Base-by-base conservation (phyloP, 2,797 vertebrate genomes). In the Falco biarmicus region DNA sequence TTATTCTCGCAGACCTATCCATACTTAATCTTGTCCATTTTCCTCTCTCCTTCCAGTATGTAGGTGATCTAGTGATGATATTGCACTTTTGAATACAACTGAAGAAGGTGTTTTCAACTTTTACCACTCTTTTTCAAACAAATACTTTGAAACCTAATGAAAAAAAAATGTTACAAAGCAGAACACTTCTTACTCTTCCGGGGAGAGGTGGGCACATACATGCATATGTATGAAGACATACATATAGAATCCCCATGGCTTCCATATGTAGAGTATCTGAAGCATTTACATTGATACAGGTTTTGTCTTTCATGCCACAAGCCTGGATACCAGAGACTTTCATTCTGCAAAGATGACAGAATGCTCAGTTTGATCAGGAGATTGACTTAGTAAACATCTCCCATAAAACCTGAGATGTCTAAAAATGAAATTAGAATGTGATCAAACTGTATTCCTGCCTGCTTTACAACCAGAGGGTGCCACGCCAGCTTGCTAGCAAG, bases 401-500 rank as follows among this genome's bases (percentile, higher is more conserved):
- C 63, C 75, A 51, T 43, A 66, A 81, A 80, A 61, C 1, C 17
- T 41, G 16, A 81, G 61, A 54, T 24, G 60, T 31, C 61, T 60
- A 61, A 85, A 92, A 63, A 51, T 26, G 34, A 87, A 69, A 76
- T 84, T 31, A 81, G 26, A 88, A 26, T 20, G 31, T 45, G 57
- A 91, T 91, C 47, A 69, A 56, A 90, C 28, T 70, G 32, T 48
- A n/a, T 47, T 85, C 43, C 57, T 93, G 51, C 63, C 75, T 71
- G 79, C 69, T 81, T 63, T 69, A 69, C 73, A 85, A 57, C 29
- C 73, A 87, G 50, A 79, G 51, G 53, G 43, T 89, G 84, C 86
- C 70, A 85, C 60, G 59, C 19, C 88, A 90, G 84, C 78, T 92
- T 68, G 64, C 45, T 94, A 66, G 71, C 45, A 77, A 83, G 64